Base-by-base conservation (phyloP, 2,113 vertebrate species). In the Paradisaea rubra region DNA sequence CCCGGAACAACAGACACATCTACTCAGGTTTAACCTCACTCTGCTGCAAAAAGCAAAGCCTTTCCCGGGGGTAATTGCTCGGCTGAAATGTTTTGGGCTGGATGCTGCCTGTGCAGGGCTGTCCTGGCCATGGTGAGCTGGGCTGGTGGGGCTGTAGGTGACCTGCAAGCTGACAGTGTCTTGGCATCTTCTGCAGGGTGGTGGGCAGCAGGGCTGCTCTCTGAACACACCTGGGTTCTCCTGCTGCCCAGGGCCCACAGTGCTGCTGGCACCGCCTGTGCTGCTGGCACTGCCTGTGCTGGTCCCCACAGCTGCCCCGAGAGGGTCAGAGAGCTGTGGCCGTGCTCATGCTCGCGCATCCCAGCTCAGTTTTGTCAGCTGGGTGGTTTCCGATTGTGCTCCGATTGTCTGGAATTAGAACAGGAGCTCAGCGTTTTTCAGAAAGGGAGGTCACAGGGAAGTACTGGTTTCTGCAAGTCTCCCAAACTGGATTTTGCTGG, bases 111-210 rank as follows among this genome's bases (percentile, higher is more conserved):
- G 3, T 27, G 66, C 33, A 17, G 44, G 35, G 9, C 28, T 37
- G 65, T 39, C 18, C 73, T 68, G 80, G 44, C 37, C 17, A 1
- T 0, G 16, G 27, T 0, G 2, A 41, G 59, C 41, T 7, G 49
- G 28, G 70, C 47, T 7, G 1, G 2, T 1, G 63, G 14, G n/a
- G 25, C 66, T 1, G 6, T 1, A 10, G 61, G 6, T 12, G 37
- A 15, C 11, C 39, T 31, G 59, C 17, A 8, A 4, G 37, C 15
- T 21, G 41, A 11, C 10, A 0, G 0, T 64, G 44, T 2, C 24
- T 22, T 0, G 2, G 60, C 28, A 9, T 7, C 37, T 57, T 35
- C 70, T 70, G 91, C 35, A 24, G 56, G 45, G 6, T 0, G 3
- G 22, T 0, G 23, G 59, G 25, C 42, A 33, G 33, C 60, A 33